These are phyloP conservation scores for Kryptopterus vitreolus DNA, from an alignment of 2,797 vertebrate species.

Conservation along the genomic window DNA sequence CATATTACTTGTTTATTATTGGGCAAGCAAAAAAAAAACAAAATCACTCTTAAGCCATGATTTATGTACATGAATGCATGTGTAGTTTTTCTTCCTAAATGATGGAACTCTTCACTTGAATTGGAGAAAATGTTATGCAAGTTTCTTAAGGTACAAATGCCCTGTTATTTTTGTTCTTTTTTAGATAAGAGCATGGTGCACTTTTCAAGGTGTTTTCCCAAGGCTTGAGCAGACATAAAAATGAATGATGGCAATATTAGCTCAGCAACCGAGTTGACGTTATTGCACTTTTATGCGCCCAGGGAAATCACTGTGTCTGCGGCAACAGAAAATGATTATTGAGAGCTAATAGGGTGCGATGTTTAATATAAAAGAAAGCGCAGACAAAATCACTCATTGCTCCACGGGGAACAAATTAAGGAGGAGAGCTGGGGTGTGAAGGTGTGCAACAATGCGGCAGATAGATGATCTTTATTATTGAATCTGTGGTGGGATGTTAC, in stretches of 20 bases:
- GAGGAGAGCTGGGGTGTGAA: constrained; percentile 69
- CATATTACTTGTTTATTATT: neutral
- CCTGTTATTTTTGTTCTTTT: constrained; percentile 56
- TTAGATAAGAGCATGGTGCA: constrained; percentile 50
- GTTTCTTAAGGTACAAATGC: constrained; percentile 68
- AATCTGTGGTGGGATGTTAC: constrained; percentile 67
- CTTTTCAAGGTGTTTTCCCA: constrained; percentile 65
- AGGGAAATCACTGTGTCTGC: constrained; percentile 91
- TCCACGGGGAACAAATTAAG: constrained; percentile 87
- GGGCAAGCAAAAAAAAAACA: neutral
- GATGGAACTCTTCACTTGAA: constrained; percentile 43
- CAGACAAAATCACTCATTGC: constrained; percentile 77
- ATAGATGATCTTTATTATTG: constrained; percentile 88
- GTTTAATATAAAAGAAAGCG: constrained; percentile 84
- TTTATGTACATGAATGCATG: neutral
- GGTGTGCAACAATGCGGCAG: constrained; percentile 77
- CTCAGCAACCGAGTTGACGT: constrained; percentile 80
- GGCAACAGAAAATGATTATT: constrained; percentile 83
- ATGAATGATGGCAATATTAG: constrained; percentile 78
- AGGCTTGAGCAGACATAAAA: constrained; percentile 69
- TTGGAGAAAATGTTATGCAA: constrained; percentile 60
- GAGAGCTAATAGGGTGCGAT: constrained; percentile 89
- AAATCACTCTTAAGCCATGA: neutral
- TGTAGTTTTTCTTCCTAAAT: neutral
- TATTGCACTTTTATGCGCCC: constrained; percentile 88